Conservation (phyloP, 1,140 invertebrate genomes). For the Globodera rostochiensis region DNA sequence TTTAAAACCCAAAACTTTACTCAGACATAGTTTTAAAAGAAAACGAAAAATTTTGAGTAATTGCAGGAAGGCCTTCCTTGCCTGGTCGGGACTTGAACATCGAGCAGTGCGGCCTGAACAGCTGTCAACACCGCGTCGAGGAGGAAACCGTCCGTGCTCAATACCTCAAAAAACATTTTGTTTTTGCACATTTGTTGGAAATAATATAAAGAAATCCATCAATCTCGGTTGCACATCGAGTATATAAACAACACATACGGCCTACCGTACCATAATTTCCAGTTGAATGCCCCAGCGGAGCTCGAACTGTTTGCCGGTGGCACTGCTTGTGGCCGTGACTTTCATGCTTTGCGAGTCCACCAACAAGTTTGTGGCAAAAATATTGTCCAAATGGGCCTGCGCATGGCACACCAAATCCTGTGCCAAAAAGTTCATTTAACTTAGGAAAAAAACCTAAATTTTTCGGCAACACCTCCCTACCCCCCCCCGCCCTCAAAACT, state of each 20-base stretch:
- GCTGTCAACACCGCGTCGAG: constrained; percentile 38
- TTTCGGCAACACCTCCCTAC: too few species aligned
- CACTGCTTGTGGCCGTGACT: constrained; percentile 10
- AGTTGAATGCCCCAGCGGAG: constrained; percentile 42
- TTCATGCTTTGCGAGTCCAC: constrained; percentile 15
- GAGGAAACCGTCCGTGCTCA: constrained; percentile 39
- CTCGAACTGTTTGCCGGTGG: constrained; percentile 26
- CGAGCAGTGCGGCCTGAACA: constrained; percentile 36
- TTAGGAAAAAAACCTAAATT: too few species aligned
- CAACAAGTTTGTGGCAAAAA: constrained; percentile 23
- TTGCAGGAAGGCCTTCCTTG: background rate
- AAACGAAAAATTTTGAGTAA: too few species aligned
- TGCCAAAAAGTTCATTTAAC: background rate
- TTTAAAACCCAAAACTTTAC: too few species aligned
- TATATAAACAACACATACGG: too few species aligned
- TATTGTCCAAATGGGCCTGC: constrained; percentile 31
- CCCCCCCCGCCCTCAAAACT: too few species aligned
- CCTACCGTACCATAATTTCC: constrained; percentile 30
- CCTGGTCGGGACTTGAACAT: constrained; percentile 14
- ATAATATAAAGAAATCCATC: too few species aligned
- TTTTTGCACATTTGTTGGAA: too few species aligned
- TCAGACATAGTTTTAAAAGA: too few species aligned
- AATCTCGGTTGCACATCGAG: too few species aligned
- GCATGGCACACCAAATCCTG: constrained; percentile 37
- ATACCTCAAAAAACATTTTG: constrained; percentile 21